Evolutionary conservation across 1,140 invertebrate species (phyloP).

Genomic region (Uloborus diversus): DNA sequence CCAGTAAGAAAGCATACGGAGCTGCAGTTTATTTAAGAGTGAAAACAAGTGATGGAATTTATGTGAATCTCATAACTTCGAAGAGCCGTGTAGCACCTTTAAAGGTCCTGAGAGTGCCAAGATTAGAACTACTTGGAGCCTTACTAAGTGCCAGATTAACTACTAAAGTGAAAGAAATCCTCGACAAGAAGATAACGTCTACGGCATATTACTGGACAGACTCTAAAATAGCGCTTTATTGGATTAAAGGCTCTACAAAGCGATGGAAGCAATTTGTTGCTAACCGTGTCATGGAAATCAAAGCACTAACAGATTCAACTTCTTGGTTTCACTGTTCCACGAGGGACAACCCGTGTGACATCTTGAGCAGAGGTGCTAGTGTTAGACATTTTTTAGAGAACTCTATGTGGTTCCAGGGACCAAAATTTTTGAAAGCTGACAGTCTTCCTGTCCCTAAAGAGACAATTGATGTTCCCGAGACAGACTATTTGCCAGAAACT

Average conservation of each 20-base stretch:
- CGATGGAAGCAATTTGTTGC: constrained; percentile 5
- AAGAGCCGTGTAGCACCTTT: background rate
- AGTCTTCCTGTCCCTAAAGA: too few species aligned
- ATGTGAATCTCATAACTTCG: background rate
- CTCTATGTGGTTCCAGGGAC: too few species aligned
- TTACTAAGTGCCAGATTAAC: background rate
- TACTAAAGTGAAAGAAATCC: background rate
- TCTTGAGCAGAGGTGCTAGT: too few species aligned
- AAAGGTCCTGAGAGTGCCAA: background rate
- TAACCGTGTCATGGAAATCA: constrained; percentile 5
- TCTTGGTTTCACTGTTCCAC: too few species aligned
- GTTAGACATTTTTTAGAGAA: too few species aligned
- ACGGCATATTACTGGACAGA: constrained; percentile 6
- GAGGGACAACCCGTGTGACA: too few species aligned
- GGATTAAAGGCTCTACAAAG: background rate
- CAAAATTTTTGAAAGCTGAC: too few species aligned
- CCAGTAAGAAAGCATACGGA: constrained; percentile 12
- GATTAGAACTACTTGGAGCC: constrained; percentile 23
- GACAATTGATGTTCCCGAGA: too few species aligned
- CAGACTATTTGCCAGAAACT: too few species aligned
- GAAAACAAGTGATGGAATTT: background rate
- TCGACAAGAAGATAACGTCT: background rate
- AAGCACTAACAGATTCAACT: background rate
- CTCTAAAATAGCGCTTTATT: constrained; percentile 4
- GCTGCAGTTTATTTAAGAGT: background rate